Conservation (phyloP, 2,888 invertebrate genomes). For the Callimorpha dominula region DNA sequence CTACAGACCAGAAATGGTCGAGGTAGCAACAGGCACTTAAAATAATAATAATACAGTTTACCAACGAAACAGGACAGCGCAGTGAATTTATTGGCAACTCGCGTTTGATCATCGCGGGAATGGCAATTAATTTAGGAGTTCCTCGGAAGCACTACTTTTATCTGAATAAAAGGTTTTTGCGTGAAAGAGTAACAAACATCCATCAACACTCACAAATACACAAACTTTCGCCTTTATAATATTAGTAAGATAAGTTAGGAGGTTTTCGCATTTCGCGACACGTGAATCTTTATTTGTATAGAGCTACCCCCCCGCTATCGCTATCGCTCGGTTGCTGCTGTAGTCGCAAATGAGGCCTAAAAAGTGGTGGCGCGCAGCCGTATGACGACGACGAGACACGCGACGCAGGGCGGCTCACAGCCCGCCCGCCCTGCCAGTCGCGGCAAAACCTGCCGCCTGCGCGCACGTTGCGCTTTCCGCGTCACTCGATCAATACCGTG, state of each 20-base stretch:
- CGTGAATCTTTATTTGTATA: conserved; percentile 61
- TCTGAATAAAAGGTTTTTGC: too few relatives aligned
- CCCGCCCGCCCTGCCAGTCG: conserved; percentile 74
- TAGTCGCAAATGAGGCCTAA: conserved; percentile 62
- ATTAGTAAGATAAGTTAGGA: background rate
- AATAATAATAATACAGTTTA: too few relatives aligned
- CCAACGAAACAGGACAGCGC: too few relatives aligned
- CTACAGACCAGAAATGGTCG: too few relatives aligned
- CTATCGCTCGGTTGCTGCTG: conserved; percentile 56
- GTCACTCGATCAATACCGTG: conserved; percentile 72
- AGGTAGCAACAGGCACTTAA: too few relatives aligned
- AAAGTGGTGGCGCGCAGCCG: conserved; percentile 73
- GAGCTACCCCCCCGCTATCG: conserved; percentile 53
- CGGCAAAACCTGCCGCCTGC: conserved; percentile 83
- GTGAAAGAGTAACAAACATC: too few relatives aligned
- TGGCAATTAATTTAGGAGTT: too few relatives aligned
- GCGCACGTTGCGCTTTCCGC: conserved; percentile 69
- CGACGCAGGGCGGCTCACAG: conserved; percentile 59
- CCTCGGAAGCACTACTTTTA: too few relatives aligned
- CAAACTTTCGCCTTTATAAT: too few relatives aligned
- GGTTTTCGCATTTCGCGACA: conserved; percentile 32
- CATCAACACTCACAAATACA: too few relatives aligned
- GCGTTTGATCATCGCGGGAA: too few relatives aligned
- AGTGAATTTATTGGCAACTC: too few relatives aligned
- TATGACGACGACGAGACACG: conserved; percentile 50